These are phyloP conservation scores for Catalaphyllia jardinei DNA, from an alignment of 64 coral and sea anemone genomes.

Conservation along the genomic window DNA sequence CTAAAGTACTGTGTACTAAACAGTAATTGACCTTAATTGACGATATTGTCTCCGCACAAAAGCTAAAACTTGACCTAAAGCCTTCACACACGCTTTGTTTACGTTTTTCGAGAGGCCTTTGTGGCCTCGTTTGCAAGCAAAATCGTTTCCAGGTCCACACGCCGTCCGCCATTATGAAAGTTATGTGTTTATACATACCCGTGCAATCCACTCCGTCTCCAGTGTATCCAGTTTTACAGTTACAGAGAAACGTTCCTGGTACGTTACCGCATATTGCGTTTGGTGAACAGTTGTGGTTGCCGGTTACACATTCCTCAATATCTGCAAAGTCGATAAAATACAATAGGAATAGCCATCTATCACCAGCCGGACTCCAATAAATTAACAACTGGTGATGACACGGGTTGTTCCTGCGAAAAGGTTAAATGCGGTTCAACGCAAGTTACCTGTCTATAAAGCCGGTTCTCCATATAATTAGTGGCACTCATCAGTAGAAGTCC, in stretches of 20 bases:
- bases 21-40: too few species aligned
- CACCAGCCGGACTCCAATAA: too few species aligned
- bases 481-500: too few species aligned
- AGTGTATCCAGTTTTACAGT: background rate
- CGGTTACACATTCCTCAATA: background rate
- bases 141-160: background rate
- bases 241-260: background rate
- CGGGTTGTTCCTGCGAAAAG: too few species aligned
- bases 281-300: background rate
- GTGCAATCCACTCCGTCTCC: background rate
- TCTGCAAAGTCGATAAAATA: background rate
- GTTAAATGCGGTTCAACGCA: too few species aligned
- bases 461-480: too few species aligned
- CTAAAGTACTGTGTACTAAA: too few species aligned
- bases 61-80: background rate
- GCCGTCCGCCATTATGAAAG: slow-evolving; percentile 11
- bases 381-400: too few species aligned
- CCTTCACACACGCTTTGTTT: too few species aligned
- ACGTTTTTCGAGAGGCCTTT: background rate
- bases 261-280: background rate
- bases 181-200: background rate
- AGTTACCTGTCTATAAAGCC: too few species aligned
- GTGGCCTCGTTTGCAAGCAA: background rate
- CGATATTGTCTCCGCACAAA: too few species aligned
- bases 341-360: background rate